Conservation (phyloP, 2,797 vertebrate genomes). For the Enteromius trimaculatus region DNA sequence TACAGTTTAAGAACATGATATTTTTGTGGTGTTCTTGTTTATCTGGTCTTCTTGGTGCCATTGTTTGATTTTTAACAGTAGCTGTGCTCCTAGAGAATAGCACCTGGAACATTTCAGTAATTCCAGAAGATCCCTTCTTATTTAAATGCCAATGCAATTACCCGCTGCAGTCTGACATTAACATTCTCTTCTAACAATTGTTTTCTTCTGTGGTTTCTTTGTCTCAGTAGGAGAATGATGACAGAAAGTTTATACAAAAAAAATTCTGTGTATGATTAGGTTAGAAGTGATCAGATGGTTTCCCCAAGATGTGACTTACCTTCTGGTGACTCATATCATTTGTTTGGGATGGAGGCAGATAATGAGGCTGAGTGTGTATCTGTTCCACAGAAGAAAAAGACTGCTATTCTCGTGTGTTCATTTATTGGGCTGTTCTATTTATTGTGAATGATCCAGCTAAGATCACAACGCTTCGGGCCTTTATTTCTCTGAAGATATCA, state of each 20-base stretch:
- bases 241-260: not conserved
- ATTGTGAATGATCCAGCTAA: constrained; percentile 84
- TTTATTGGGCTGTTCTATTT: constrained; percentile 81
- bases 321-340: constrained; percentile 11
- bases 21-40: not conserved
- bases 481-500: constrained; percentile 84
- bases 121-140: constrained; percentile 76
- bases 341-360: not conserved
- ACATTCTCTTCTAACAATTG: not conserved
- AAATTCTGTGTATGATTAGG: not conserved
- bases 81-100: constrained; percentile 85
- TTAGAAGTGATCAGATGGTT: not conserved
- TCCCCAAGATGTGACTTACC: not conserved
- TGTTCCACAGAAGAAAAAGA: constrained; percentile 4
- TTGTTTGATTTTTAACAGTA: constrained; percentile 87
- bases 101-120: constrained; percentile 81
- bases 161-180: constrained; percentile 10
- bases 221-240: not conserved
- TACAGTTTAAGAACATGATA: not conserved
- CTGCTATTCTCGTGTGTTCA: constrained; percentile 10
- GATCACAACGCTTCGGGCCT: constrained; percentile 84
- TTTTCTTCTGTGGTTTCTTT: not conserved
- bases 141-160: constrained; percentile 71
- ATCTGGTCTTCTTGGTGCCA: constrained; percentile 74
- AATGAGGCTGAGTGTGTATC: constrained; percentile 2